phyloP scores from a whole-genome alignment of 1,140 invertebrate genomes.

The Philotrypesis tridentata region DNA sequence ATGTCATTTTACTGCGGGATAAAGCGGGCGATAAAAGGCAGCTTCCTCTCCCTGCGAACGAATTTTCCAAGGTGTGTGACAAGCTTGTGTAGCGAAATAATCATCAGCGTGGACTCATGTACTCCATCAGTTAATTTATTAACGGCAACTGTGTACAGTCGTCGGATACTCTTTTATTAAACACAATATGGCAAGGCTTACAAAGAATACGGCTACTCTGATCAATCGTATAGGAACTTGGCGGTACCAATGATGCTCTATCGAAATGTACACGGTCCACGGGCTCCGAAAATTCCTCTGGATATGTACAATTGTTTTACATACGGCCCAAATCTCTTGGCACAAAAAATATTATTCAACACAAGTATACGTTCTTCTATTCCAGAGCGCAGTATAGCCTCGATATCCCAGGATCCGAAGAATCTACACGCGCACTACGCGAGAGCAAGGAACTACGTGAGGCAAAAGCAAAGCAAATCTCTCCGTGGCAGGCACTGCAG shows the following conservation, averaged over 20 bases:
- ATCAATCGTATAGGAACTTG: constrained; percentile 3
- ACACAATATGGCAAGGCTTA: neutral
- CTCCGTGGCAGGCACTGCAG: neutral
- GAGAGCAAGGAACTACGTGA: too few relatives aligned
- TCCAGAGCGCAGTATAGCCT: too few relatives aligned
- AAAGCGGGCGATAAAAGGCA: too few relatives aligned
- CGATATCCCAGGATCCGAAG: too few relatives aligned
- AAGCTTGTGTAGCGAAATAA: too few relatives aligned
- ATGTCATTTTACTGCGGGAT: too few relatives aligned
- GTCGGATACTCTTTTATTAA: neutral
- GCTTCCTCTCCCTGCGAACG: too few relatives aligned
- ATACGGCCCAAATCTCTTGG: too few relatives aligned
- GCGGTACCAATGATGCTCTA: neutral
- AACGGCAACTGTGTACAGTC: constrained; percentile 22
- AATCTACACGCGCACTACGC: too few relatives aligned
- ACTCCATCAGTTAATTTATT: constrained; percentile 12
- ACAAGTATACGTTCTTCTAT: too few relatives aligned
- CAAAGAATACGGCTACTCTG: neutral
- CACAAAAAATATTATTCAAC: too few relatives aligned
- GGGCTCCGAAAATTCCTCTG: neutral
- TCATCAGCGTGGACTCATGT: neutral
- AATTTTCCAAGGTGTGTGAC: too few relatives aligned
- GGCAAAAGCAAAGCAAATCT: neutral
- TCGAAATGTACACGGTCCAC: neutral
- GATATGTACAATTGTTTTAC: neutral